Conservation (phyloP, 53 echinoderm and acorn worm genomes). For the Glandiceps talaboti region DNA sequence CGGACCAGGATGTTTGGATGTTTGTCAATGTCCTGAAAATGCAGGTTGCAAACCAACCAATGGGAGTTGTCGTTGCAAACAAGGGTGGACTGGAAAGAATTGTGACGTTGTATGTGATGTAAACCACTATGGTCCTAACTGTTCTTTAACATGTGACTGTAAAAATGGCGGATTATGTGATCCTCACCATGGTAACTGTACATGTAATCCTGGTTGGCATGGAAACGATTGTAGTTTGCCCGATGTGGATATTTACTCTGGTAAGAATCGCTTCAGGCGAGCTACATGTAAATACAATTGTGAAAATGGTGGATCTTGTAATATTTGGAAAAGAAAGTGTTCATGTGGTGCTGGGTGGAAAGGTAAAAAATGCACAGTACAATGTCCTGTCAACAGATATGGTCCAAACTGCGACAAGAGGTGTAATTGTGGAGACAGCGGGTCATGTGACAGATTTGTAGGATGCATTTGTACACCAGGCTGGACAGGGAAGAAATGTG, state of each 20-base stretch:
- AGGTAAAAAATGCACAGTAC: not conserved
- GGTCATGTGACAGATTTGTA: conserved; percentile 37
- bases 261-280: not conserved
- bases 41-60: conserved; percentile 31
- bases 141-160: conserved; percentile 44
- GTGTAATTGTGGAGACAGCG: conserved; percentile 51
- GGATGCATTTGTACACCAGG: conserved; percentile 43
- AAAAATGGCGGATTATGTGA: conserved; percentile 54
- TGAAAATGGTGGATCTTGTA: not conserved
- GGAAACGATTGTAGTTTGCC: conserved; percentile 38
- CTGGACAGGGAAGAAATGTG: conserved; percentile 42
- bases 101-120: conserved; percentile 30
- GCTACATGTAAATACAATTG: not conserved
- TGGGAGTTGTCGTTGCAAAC: conserved; percentile 37
- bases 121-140: conserved; percentile 40
- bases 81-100: conserved; percentile 28
- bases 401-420: conserved; percentile 41
- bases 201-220: conserved; percentile 46
- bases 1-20: not conserved
- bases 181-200: conserved; percentile 34
- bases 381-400: conserved; percentile 16
- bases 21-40: conserved; percentile 32
- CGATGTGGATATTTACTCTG: conserved; percentile 11
- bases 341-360: conserved; percentile 57
- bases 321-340: conserved; percentile 6